Evolutionary conservation across 2,888 invertebrate genomes (phyloP).

Genomic region (Caenorhabditis sulstoni): DNA sequence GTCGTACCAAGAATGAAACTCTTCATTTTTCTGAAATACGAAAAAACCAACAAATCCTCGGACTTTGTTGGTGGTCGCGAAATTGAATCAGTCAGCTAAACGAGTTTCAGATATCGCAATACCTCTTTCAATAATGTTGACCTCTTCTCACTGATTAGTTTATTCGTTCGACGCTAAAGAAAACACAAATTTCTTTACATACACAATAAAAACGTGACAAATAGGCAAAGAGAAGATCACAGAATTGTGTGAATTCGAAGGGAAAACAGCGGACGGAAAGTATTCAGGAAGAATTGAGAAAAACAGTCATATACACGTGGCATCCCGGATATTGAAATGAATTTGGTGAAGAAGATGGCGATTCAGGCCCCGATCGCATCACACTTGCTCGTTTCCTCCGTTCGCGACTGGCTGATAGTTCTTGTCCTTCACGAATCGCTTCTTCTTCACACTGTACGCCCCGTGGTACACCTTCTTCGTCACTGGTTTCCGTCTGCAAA

Average conservation of each 20-base stretch:
- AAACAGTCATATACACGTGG: conserved; percentile 21
- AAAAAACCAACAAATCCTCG: no score
- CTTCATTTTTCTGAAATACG: no score
- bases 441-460: conserved; percentile 56
- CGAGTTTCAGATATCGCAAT: no score
- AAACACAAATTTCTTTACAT: conserved; percentile 9
- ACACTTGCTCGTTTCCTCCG: conserved; percentile 44
- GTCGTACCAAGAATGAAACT: no score
- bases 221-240: conserved; percentile 9
- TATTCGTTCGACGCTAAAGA: no score
- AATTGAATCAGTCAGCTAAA: no score
- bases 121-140: no score
- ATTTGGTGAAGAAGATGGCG: conserved; percentile 2
- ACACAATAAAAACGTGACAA: conserved; percentile 10
- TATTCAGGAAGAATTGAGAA: neutral
- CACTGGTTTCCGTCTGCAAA: conserved; percentile 47
- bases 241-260: conserved; percentile 5
- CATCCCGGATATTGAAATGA: conserved; percentile 25
- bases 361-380: neutral
- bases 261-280: neutral
- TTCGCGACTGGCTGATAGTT: conserved; percentile 47
- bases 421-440: conserved; percentile 37
- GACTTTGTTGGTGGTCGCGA: no score
- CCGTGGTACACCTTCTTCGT: conserved; percentile 36
- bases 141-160: no score